Evolutionary conservation across 2,113 vertebrate genomes (phyloP), one percentile per base, ranked within the genome.

Genomic region (Microcebus griseorufus): DNA sequence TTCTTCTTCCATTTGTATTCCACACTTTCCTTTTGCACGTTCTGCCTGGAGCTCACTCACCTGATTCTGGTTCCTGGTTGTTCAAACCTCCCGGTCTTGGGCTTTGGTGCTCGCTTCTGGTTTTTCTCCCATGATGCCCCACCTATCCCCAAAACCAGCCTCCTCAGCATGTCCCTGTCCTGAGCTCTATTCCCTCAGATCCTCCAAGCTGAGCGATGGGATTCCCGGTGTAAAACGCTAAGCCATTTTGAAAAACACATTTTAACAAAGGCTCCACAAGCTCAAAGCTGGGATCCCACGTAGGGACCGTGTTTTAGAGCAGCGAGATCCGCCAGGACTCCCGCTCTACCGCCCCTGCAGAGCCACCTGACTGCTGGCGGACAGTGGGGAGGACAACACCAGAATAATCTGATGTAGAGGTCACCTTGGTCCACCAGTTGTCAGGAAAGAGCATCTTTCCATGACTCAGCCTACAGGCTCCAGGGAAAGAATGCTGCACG

Each of bases 161-260:
- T 22, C 18, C 23, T 76, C 5, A 1, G 5, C 7, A 62, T 2
- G 1, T 76, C 16, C 58, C 53, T 25, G 17, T 65, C 27, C n/a
- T 34, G 12, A 12, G 48, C 69, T 5, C 48, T 22, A 2, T 55
- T 73, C 48, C 70, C 58, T 84, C 76, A 25, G 48, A 32, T 87
- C 65, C 39, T 64, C 51, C 39, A 70, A 90, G 16, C 39, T n/a
- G n/a, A 82, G 2, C 9, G 7, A 75, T 27, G 53, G 32, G 51
- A 82, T 51, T 62, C 9, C 53, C 25, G 39, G 13, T 55, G 39
- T 48, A 73, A 93, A 72, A 64, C 13, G 27, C 37, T 42, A 76
- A 75, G 34, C 37, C 13, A 58, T 67, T 72, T 60, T 58, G 70
- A 81, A 95, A 96, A 73, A 65, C 32, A 76, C 34, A n/a, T 72